Conservation (phyloP, 2,888 invertebrate species). For the Cylloceria caligata region DNA sequence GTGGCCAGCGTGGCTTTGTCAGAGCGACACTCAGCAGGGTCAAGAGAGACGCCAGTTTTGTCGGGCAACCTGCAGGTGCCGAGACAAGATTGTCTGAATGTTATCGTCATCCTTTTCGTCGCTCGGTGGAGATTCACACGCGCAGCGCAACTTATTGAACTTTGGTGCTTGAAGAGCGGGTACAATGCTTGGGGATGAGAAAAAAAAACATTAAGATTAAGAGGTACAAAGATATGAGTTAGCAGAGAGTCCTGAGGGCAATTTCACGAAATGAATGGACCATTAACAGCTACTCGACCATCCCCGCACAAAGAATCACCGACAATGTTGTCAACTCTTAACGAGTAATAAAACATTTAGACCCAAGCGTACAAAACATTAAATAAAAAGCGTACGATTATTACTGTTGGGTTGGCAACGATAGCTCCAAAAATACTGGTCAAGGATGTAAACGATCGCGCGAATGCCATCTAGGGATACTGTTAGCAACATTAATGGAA, state of each 20-base stretch:
- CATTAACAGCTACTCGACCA: constrained; percentile 41
- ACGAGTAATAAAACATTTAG: neutral
- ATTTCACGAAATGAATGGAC: constrained; percentile 55
- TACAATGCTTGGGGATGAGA: constrained; percentile 9
- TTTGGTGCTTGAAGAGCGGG: constrained; percentile 13
- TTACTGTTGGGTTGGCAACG: neutral
- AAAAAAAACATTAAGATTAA: constrained; percentile 21
- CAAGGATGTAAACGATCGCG: neutral
- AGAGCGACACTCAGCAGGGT: constrained; percentile 86
- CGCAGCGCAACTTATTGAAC: constrained; percentile 3
- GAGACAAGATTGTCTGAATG: constrained; percentile 85
- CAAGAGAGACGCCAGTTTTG: constrained; percentile 87
- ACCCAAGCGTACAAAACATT: neutral
- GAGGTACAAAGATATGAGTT: constrained; percentile 8
- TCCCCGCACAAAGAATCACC: neutral
- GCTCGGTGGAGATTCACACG: constrained; percentile 27
- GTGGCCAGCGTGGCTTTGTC: constrained; percentile 88
- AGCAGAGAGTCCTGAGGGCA: constrained; percentile 30
- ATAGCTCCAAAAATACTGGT: neutral
- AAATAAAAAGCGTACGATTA: neutral
- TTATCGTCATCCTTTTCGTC: constrained; percentile 58
- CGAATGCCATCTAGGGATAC: neutral
- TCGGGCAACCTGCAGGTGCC: constrained; percentile 91
- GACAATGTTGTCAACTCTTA: neutral
- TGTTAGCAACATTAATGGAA: too few relatives aligned